Conservation (phyloP, 2,797 vertebrate genomes). For the Oreochromis mossambicus region DNA sequence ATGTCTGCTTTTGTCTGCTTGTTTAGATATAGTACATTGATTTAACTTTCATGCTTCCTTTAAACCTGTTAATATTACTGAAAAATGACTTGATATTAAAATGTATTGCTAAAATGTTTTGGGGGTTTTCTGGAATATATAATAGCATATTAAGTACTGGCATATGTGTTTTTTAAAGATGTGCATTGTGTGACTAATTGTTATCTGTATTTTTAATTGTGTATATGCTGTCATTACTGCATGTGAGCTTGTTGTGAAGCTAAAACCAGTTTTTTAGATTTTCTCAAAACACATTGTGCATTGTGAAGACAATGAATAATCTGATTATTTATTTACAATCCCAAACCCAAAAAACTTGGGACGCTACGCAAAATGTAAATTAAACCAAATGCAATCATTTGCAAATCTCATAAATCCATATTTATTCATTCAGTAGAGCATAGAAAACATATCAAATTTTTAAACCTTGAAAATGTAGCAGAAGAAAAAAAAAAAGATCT, state of each 20-base stretch:
- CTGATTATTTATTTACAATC: neutral
- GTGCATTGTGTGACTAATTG: neutral
- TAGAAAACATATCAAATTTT: neutral
- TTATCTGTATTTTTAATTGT: neutral
- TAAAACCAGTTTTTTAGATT: neutral
- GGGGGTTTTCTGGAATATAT: neutral
- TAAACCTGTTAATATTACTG: neutral
- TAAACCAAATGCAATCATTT: neutral
- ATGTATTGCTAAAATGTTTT: neutral
- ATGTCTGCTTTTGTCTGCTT: neutral
- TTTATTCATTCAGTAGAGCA: neutral
- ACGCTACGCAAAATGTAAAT: neutral
- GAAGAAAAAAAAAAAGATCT: neutral
- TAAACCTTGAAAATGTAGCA: neutral
- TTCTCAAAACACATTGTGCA: neutral
- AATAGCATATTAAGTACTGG: neutral
- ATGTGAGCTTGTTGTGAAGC: neutral
- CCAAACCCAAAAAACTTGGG: neutral
- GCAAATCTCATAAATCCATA: neutral
- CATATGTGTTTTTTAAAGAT: neutral
- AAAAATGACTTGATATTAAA: neutral
- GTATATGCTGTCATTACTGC: neutral
- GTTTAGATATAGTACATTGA: neutral
- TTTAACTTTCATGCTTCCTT: neutral
- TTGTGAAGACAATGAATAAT: neutral